Conservation (phyloP, 2,113 vertebrate genomes). For the Suricata suricatta region DNA sequence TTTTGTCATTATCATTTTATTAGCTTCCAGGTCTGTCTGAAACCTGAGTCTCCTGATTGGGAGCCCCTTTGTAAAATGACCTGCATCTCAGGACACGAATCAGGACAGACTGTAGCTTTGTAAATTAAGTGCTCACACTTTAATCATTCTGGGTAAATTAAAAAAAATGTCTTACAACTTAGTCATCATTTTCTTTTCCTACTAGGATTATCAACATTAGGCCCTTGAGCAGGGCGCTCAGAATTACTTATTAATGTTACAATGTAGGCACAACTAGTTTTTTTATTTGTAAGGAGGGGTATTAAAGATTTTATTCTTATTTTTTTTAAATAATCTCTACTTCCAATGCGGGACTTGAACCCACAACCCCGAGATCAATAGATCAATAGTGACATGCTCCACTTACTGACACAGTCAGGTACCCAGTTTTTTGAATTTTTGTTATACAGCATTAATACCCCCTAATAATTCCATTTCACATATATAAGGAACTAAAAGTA, state of each 20-base stretch:
- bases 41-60: constrained; percentile 22
- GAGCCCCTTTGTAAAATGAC: background rate
- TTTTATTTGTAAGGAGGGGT: too few species aligned
- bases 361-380: background rate
- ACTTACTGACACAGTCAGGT: background rate
- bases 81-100: background rate
- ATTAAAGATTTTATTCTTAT: background rate
- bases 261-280: background rate
- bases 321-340: background rate
- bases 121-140: constrained; percentile 24
- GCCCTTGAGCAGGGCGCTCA: background rate
- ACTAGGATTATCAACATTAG: background rate
- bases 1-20: constrained; percentile 38
- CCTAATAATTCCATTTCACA: background rate
- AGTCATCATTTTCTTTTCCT: background rate
- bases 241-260: background rate
- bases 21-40: constrained; percentile 43
- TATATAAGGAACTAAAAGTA: background rate
- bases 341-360: background rate
- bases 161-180: constrained; percentile 13
- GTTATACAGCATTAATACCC: background rate
- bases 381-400: background rate
- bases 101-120: background rate
- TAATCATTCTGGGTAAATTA: background rate
- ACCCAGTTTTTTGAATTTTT: background rate